phyloP scores from a whole-genome alignment of 1,140 invertebrate species.

The Leptopilina clavipes region DNA sequence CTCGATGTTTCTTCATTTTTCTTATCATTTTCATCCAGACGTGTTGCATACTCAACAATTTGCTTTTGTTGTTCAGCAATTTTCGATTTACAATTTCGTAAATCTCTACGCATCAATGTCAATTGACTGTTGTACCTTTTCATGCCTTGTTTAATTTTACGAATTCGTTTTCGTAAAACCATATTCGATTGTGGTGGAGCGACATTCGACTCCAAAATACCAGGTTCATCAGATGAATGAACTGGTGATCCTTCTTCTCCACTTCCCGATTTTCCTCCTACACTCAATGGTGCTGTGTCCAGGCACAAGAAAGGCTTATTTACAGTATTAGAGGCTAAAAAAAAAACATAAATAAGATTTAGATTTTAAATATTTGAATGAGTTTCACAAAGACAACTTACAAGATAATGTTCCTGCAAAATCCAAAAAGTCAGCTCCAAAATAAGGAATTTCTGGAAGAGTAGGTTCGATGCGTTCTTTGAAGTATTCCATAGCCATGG shows the following conservation, averaged over 20 bases:
- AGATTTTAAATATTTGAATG: slow-evolving; percentile 18
- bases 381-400: slow-evolving; percentile 76
- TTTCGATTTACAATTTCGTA: slow-evolving; percentile 86
- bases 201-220: slow-evolving; percentile 75
- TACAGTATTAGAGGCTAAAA: slow-evolving; percentile 77
- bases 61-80: slow-evolving; percentile 88
- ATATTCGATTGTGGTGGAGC: slow-evolving; percentile 82
- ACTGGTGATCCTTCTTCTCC: slow-evolving; percentile 70
- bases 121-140: slow-evolving; percentile 89
- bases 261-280: slow-evolving; percentile 67
- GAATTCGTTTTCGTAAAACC: slow-evolving; percentile 88
- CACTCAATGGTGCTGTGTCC: slow-evolving; percentile 77
- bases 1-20: slow-evolving; percentile 91
- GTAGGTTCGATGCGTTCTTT: slow-evolving; percentile 92
- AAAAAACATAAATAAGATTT: slow-evolving; percentile 9
- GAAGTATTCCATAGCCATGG: slow-evolving; percentile 95
- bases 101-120: slow-evolving; percentile 83
- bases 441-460: slow-evolving; percentile 90
- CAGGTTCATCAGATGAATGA: slow-evolving; percentile 72
- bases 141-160: slow-evolving; percentile 91
- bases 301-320: slow-evolving; percentile 80
- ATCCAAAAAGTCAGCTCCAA: slow-evolving; percentile 87
- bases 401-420: slow-evolving; percentile 81
- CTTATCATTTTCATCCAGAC: slow-evolving; percentile 90
- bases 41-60: slow-evolving; percentile 86